Percentiles rank a stretch among this genome's conserved stretches.
These are phyloP conservation scores for Hirundo rustica DNA, from an alignment of 2,797 vertebrate genomes.

Conservation along the genomic window DNA sequence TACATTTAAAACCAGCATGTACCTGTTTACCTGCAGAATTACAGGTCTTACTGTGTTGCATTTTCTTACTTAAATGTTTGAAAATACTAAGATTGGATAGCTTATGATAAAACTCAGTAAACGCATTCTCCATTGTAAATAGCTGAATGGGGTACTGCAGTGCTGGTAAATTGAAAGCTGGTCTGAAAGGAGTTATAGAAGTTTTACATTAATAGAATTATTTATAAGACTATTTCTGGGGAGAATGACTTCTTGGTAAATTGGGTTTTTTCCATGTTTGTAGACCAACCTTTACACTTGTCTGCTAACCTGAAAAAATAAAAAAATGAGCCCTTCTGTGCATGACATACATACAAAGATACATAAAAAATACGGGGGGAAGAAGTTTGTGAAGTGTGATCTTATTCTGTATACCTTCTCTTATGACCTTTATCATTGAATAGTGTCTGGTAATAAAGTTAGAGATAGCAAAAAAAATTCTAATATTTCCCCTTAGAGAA, in stretches of 20 bases:
- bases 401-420: not conserved
- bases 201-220: not conserved
- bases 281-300: not conserved
- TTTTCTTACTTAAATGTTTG: not conserved
- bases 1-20: not conserved
- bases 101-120: not conserved
- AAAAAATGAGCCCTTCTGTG: not conserved
- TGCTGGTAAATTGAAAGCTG: not conserved
- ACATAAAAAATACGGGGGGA: not conserved
- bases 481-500: not conserved
- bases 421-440: not conserved
- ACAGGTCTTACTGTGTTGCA: not conserved
- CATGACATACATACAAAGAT: not conserved
- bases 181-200: not conserved
- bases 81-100: not conserved
- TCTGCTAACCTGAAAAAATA: not conserved
- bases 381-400: not conserved
- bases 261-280: not conserved
- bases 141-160: not conserved
- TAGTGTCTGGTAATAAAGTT: not conserved
- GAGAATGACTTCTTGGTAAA: not conserved
- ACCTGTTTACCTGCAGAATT: not conserved
- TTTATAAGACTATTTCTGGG: not conserved
- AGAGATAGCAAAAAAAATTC: not conserved
- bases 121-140: not conserved